Evolutionary conservation across 1,140 invertebrate genomes (phyloP), one percentile per base, ranked within the genome.

Genomic region (Diorhabda elongata): DNA sequence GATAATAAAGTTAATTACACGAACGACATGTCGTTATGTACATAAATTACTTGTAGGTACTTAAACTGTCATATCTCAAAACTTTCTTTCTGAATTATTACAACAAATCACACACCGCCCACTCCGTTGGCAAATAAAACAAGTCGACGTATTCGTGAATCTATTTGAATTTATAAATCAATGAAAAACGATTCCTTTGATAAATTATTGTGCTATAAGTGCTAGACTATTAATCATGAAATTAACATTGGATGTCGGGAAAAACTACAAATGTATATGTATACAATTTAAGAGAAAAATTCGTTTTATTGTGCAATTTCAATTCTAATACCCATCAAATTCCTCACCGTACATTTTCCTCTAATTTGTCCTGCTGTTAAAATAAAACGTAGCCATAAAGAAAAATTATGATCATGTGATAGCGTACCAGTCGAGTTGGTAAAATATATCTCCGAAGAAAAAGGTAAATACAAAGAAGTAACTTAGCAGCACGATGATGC

Each of bases 401-500:
- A 52, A 52, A 52, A 52, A 4, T 52, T 52, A 52, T n/a, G 47
- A 52, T 52, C 47, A n/a, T 52, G 47, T 52, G 47, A 52, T n/a
- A 52, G 6, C n/a, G 2, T 52, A 6, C n/a, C n/a, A 6, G 47
- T 52, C 47, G 2, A 52, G 47, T 8, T 52, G 47, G 47, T n/a
- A 26, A 26, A 26, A 26, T 52, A 52, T 52, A 52, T 52, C n/a
- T 52, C n/a, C 6, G 47, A 52, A 52, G 47, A 52, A 52, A 52
- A 52, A 52, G 47, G n/a, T 52, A n/a, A 52, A 52, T 52, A 52
- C 47, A 52, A 52, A 8, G 47, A 52, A 52, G 47, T 8, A 52
- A n/a, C 6, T 6, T n/a, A 52, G 47, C 6, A 52, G 47, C 47
- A 52, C 44, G 67, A 72, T 58, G 70, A 72, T 69, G 65, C 70